These are phyloP conservation scores for Colossoma macropomum DNA, from an alignment of 2,113 vertebrate genomes.

Conservation along the genomic window DNA sequence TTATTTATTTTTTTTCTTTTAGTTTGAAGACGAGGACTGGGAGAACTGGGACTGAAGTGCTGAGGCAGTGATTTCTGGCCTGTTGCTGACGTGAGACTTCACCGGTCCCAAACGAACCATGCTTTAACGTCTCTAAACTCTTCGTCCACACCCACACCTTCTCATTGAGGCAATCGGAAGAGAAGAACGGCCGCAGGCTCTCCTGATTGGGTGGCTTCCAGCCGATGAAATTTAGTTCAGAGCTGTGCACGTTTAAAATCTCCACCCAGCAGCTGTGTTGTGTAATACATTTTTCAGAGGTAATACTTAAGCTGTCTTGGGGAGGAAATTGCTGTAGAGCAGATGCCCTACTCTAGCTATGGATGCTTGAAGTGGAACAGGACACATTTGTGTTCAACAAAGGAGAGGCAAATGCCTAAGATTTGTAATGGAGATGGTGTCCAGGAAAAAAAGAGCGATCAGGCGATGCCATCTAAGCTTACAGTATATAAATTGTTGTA, in stretches of 20 bases:
- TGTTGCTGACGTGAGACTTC: conserved; percentile 63
- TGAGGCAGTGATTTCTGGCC: conserved; percentile 44
- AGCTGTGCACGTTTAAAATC: conserved; percentile 8
- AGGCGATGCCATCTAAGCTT: conserved; percentile 56
- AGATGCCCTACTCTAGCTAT: conserved; percentile 1
- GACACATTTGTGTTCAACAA: background rate
- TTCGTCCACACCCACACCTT: conserved; percentile 73
- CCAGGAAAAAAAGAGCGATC: background rate
- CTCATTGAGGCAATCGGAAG: conserved; percentile 65
- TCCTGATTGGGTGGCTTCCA: conserved; percentile 39
- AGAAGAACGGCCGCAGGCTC: conserved; percentile 55
- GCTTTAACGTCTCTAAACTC: conserved; percentile 72
- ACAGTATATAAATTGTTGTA: conserved; percentile 55
- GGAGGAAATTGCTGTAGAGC: background rate
- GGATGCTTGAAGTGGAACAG: background rate
- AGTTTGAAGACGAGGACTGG: conserved; percentile 97
- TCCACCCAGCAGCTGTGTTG: background rate
- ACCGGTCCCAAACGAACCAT: conserved; percentile 64
- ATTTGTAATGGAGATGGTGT: background rate
- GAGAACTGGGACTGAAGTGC: conserved; percentile 93
- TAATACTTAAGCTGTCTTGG: background rate
- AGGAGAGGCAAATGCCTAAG: no score
- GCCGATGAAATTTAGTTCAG: conserved; percentile 15
- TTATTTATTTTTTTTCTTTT: conserved; percentile 59
- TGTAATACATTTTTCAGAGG: conserved; percentile 15